Conservation (phyloP, 2,888 invertebrate species). For the Amblyjoppa fuscipennis region DNA sequence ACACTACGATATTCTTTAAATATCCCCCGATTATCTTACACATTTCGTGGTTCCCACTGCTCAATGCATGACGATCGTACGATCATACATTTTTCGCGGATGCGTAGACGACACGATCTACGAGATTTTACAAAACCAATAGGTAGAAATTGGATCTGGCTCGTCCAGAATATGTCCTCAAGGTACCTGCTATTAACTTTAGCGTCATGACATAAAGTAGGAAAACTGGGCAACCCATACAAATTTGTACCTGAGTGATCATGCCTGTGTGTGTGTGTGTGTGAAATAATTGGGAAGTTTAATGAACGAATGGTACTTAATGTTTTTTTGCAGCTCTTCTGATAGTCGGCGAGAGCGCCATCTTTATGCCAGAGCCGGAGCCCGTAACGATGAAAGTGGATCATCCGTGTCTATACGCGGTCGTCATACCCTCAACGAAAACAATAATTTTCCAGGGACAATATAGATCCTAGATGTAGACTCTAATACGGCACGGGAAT, state of each 20-base stretch:
- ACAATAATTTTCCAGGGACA: constrained; percentile 39
- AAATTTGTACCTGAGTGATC: too few species aligned
- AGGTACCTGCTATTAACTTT: too few species aligned
- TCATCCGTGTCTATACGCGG: constrained; percentile 58
- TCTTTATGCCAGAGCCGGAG: not conserved
- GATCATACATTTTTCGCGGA: not conserved
- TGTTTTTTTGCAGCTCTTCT: constrained; percentile 31
- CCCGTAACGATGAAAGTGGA: constrained; percentile 48
- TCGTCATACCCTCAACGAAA: constrained; percentile 7
- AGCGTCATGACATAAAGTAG: too few species aligned
- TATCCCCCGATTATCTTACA: not conserved
- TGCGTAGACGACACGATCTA: too few species aligned
- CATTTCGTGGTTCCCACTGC: too few species aligned
- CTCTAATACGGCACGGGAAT: not conserved
- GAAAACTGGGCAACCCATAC: too few species aligned
- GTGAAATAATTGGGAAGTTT: not conserved
- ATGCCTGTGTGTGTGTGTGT: not conserved
- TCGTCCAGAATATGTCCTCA: too few species aligned
- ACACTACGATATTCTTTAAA: not conserved
- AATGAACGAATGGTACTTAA: not conserved
- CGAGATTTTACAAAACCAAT: too few species aligned
- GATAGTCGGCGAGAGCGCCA: not conserved
- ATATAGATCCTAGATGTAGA: constrained; percentile 13
- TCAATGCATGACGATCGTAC: too few species aligned
- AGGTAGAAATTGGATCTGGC: too few species aligned